Evolutionary conservation across 2,113 vertebrate genomes (phyloP).

Genomic region (Tychaedon coryphoeus): DNA sequence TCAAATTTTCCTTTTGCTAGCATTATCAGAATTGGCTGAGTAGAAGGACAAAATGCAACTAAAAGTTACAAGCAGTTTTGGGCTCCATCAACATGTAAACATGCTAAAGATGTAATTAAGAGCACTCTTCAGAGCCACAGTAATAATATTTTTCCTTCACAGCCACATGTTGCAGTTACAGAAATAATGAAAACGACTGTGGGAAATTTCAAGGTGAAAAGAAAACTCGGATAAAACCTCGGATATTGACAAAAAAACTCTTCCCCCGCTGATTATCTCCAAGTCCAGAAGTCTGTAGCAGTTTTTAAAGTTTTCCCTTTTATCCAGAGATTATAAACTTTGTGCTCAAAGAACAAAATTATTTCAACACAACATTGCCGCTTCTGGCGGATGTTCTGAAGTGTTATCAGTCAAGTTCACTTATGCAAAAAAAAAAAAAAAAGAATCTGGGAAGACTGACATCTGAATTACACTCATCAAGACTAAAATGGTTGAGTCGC

Average conservation of each 20-base stretch:
- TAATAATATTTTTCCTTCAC: neutral
- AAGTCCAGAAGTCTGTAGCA: neutral
- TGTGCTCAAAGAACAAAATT: neutral
- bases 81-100: neutral
- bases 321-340: neutral
- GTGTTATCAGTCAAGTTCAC: neutral
- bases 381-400: neutral
- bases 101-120: rapidly evolving
- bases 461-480: neutral
- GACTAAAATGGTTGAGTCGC: neutral
- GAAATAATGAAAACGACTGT: neutral
- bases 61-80: neutral
- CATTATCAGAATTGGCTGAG: neutral
- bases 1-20: neutral
- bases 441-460: neutral
- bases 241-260: rapidly evolving
- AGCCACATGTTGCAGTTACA: neutral
- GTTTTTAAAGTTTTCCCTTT: neutral
- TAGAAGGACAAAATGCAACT: neutral
- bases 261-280: neutral
- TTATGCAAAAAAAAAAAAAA: neutral
- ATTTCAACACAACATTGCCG: neutral
- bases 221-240: neutral
- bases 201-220: neutral
- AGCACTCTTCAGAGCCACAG: neutral